Evolutionary conservation across 2,113 vertebrate genomes (phyloP).

Genomic region (Toxostoma redivivum): DNA sequence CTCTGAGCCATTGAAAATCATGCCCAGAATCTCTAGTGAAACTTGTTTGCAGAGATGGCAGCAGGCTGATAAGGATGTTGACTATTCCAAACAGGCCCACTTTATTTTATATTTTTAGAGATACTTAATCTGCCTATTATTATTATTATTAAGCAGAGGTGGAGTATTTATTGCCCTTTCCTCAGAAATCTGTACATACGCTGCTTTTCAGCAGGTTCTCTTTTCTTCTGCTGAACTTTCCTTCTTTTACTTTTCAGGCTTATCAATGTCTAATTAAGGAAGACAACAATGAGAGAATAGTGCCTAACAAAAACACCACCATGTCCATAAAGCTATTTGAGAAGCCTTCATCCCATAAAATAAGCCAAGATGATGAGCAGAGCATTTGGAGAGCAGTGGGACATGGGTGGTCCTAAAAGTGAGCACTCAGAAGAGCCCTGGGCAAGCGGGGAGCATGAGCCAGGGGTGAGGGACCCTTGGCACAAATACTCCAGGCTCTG

Average conservation of each 20-base stretch:
- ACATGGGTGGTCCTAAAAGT: not conserved
- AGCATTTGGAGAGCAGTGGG: not conserved
- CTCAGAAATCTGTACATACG: not conserved
- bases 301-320: not conserved
- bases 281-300: not conserved
- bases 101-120: constrained; percentile 40
- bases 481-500: not conserved
- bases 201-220: not conserved
- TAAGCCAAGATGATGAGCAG: not conserved
- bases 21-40: not conserved
- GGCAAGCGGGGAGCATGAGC: not conserved
- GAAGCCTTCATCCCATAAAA: not conserved
- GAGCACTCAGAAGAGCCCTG: not conserved
- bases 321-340: not conserved
- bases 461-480: not conserved
- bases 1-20: constrained; percentile 39
- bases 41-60: constrained; percentile 26
- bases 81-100: not conserved
- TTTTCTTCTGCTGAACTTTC: not conserved
- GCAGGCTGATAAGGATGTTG: constrained; percentile 38
- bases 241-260: not conserved
- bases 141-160: constrained; percentile 52
- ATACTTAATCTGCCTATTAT: constrained; percentile 4
- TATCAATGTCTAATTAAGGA: not conserved
- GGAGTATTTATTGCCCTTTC: constrained; percentile 42